phyloP scores from a whole-genome alignment of 2,888 invertebrate species.

The Homarus gammarus region DNA sequence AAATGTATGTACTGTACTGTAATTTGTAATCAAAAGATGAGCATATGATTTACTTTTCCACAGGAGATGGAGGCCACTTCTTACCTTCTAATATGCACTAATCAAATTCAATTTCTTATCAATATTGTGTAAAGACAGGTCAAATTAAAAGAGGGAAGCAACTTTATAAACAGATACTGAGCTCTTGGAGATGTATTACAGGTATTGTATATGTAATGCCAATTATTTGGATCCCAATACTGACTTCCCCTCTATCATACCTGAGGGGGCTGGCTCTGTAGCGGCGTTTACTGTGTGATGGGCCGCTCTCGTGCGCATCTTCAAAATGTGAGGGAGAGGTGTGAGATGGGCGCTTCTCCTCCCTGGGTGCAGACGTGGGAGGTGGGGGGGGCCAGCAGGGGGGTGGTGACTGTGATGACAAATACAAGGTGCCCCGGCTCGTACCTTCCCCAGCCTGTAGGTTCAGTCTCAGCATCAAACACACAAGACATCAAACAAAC shows the following conservation, averaged over 20 bases:
- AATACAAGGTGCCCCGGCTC: conserved; percentile 59
- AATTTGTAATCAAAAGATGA: too few relatives aligned
- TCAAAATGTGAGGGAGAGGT: conserved; percentile 71
- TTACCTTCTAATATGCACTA: too few relatives aligned
- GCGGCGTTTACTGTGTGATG: conserved; percentile 71
- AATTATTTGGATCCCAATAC: not conserved
- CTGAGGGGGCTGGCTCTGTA: conserved; percentile 76
- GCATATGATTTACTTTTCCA: too few relatives aligned
- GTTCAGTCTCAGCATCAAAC: not conserved
- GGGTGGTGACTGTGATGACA: conserved; percentile 68
- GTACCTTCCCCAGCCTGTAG: conserved; percentile 62
- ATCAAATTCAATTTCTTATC: too few relatives aligned
- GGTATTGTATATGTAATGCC: not conserved
- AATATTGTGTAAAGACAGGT: too few relatives aligned
- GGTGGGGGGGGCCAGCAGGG: conserved; percentile 73
- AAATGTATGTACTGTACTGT: too few relatives aligned
- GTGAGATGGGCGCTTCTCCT: conserved; percentile 68
- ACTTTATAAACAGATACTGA: too few relatives aligned
- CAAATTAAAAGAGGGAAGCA: too few relatives aligned
- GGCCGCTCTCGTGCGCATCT: conserved; percentile 68
- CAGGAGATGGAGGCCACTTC: too few relatives aligned
- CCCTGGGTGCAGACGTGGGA: conserved; percentile 57
- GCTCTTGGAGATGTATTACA: not conserved
- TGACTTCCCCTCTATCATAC: conserved; percentile 42
- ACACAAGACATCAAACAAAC: not conserved